phyloP scores from a whole-genome alignment of 2,113 vertebrate species.

The Pomatorhinus ruficollis region DNA sequence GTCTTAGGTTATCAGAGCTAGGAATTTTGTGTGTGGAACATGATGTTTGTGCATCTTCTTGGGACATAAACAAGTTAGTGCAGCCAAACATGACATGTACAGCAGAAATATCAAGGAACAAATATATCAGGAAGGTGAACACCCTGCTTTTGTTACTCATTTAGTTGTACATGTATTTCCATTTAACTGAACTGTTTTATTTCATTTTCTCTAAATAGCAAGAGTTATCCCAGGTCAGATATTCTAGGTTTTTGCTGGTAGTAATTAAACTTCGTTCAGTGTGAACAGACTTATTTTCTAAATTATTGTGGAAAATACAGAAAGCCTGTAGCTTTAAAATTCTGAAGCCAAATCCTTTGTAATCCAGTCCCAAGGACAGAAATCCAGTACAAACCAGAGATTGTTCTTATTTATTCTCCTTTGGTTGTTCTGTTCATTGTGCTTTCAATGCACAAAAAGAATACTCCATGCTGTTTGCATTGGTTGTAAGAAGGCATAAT shows the following conservation, averaged over 20 bases:
- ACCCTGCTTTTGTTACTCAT: not conserved
- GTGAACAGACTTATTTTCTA: not conserved
- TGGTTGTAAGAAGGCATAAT: not conserved
- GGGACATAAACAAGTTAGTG: not conserved
- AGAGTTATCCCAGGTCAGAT: not conserved
- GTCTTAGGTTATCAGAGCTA: conserved; percentile 49
- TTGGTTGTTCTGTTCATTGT: not conserved
- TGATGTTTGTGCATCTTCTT: not conserved
- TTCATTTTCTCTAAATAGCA: not conserved
- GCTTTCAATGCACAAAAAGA: not conserved
- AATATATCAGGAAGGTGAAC: not conserved
- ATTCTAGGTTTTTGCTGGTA: not conserved
- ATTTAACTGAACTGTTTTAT: not conserved
- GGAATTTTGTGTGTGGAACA: not conserved
- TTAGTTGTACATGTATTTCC: not conserved
- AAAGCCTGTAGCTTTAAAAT: not conserved
- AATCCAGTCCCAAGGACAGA: not conserved
- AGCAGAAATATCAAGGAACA: not conserved
- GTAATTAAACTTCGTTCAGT: not conserved
- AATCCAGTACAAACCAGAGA: not conserved
- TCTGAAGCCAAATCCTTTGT: not conserved
- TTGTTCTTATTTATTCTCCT: not conserved
- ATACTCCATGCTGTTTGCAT: not conserved
- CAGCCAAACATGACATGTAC: not conserved
- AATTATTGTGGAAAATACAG: not conserved